Evolutionary conservation across 1,140 invertebrate genomes (phyloP).

Genomic region (Diachasma alloeum): DNA sequence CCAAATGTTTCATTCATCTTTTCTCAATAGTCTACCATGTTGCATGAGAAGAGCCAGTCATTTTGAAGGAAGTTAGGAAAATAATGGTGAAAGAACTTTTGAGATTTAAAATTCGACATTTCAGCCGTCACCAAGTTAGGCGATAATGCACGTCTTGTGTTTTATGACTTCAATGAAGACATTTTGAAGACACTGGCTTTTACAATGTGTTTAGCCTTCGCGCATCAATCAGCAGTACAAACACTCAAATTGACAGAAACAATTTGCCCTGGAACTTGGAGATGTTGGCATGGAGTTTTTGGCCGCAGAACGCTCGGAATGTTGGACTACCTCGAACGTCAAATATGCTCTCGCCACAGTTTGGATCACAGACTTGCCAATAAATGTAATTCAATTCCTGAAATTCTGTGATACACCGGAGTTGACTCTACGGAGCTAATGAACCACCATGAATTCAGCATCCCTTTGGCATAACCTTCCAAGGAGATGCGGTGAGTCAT

Average conservation of each 20-base stretch:
- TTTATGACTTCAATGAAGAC: too few species aligned
- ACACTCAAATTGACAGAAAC: neutral
- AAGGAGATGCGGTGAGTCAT: neutral
- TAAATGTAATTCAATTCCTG: neutral
- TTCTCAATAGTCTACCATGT: too few species aligned
- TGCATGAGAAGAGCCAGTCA: too few species aligned
- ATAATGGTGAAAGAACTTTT: too few species aligned
- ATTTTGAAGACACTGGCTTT: neutral
- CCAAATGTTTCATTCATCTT: too few species aligned
- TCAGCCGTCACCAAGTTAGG: too few species aligned
- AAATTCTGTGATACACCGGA: neutral
- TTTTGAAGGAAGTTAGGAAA: too few species aligned
- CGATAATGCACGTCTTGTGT: too few species aligned
- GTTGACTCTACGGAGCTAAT: neutral
- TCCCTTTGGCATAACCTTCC: neutral
- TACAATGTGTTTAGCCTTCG: neutral
- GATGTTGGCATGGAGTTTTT: neutral
- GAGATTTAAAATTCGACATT: too few species aligned
- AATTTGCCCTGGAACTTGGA: neutral
- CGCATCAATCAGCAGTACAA: neutral
- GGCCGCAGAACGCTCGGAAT: neutral
- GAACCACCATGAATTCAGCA: neutral
- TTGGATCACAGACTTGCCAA: neutral
- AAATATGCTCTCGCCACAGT: neutral
- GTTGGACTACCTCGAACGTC: neutral